A percentile compares a stretch with the other conserved stretches of the same genome.
phyloP scores from a whole-genome alignment of 1,140 invertebrate species.

The Scaptomyza pallida region DNA sequence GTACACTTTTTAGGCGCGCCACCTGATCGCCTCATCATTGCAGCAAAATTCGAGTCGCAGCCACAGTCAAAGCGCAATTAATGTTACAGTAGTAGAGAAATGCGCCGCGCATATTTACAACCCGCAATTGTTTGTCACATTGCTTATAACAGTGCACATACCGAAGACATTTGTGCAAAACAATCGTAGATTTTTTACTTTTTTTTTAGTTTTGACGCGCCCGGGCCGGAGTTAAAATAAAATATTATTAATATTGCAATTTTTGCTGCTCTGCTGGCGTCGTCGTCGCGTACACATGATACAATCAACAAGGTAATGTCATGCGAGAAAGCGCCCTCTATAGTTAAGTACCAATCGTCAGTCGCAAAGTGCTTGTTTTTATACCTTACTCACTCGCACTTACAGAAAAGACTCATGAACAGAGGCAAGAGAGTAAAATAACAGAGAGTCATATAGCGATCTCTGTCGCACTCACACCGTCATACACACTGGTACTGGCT shows the following conservation, averaged over 20 bases:
- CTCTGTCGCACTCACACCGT: too few relatives aligned
- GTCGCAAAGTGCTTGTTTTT: too few relatives aligned
- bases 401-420: too few relatives aligned
- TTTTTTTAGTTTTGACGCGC: slow-evolving; percentile 13
- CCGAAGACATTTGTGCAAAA: slow-evolving; percentile 16
- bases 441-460: too few relatives aligned
- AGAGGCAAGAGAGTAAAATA: too few relatives aligned
- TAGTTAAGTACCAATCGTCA: too few relatives aligned
- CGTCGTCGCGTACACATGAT: slow-evolving; percentile 58
- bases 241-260: slow-evolving; percentile 71
- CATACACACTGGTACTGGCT: too few relatives aligned
- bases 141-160: slow-evolving; percentile 5
- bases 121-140: slow-evolving; percentile 36
- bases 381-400: too few relatives aligned
- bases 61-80: slow-evolving; percentile 63
- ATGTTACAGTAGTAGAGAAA: slow-evolving; percentile 55
- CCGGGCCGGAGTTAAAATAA: slow-evolving; percentile 15
- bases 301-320: too few relatives aligned
- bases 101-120: slow-evolving; percentile 61
- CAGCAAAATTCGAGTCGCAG: slow-evolving; percentile 46
- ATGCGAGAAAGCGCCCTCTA: too few relatives aligned
- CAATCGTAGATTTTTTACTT: slow-evolving; percentile 12
- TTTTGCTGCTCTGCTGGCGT: slow-evolving; percentile 72
- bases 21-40: slow-evolving; percentile 57
- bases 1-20: slow-evolving; percentile 48